phyloP scores from a whole-genome alignment of 2,113 vertebrate genomes.

The Ceyx margarethae region DNA sequence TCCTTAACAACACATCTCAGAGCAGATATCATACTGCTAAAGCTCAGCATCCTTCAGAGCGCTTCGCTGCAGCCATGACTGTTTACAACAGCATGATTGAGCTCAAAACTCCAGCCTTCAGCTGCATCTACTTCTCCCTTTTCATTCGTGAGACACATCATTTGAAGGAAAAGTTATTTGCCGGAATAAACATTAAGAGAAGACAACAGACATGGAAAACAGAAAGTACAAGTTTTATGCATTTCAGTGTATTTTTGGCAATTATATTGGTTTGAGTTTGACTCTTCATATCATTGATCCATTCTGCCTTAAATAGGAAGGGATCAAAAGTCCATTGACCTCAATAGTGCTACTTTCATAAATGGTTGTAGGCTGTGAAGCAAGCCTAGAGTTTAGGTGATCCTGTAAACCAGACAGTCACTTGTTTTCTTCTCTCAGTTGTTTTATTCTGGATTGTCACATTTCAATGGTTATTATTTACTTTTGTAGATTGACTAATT shows the following conservation, averaged over 20 bases:
- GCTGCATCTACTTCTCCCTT: background rate
- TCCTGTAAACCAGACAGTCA: background rate
- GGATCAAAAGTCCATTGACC: background rate
- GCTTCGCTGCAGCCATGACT: background rate
- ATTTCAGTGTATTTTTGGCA: background rate
- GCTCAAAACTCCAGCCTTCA: background rate
- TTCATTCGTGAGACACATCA: background rate
- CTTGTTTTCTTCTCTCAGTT: background rate
- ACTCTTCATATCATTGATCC: background rate
- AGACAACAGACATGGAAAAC: background rate
- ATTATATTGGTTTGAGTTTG: background rate
- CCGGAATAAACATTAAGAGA: background rate
- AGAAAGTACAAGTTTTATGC: background rate
- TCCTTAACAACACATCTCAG: background rate
- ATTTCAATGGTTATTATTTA: background rate
- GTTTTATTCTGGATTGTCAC: background rate
- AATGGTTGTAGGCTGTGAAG: background rate
- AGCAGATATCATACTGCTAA: background rate
- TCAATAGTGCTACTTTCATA: background rate
- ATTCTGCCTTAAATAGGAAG: background rate
- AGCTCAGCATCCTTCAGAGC: background rate
- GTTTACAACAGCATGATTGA: background rate
- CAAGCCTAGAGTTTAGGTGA: background rate
- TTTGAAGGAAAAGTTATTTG: background rate
- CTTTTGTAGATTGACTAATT: background rate